These are phyloP conservation scores for Polyodon spathula DNA, from an alignment of 2,113 vertebrate species.

Conservation along the genomic window DNA sequence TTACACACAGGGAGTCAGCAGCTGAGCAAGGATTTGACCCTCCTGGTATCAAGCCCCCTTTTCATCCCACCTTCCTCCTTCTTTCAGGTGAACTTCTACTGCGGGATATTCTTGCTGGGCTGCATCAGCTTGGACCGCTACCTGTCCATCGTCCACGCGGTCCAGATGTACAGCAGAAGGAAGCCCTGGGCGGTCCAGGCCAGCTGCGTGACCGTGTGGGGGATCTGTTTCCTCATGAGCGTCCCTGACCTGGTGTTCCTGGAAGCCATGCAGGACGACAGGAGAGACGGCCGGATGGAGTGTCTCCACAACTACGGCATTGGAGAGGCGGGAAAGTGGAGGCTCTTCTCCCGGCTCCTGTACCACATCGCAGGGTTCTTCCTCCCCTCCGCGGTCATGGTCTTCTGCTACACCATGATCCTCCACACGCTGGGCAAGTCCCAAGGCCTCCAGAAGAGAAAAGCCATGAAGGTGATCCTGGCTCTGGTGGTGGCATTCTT, in stretches of 20 bases:
- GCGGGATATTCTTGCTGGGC: conserved; percentile 73
- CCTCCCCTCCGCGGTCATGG: conserved; percentile 57
- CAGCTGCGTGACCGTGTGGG: conserved; percentile 64
- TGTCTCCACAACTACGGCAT: conserved; percentile 43
- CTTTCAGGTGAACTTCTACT: conserved; percentile 71
- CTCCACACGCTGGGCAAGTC: conserved; percentile 49
- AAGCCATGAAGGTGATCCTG: conserved; percentile 63
- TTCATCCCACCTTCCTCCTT: background rate
- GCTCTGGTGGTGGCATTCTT: conserved; percentile 68
- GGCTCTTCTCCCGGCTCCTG: conserved; percentile 33
- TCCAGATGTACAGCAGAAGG: conserved; percentile 69
- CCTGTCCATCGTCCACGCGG: conserved; percentile 72
- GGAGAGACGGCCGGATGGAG: conserved; percentile 27
- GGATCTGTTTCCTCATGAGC: conserved; percentile 59
- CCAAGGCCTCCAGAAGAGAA: conserved; percentile 58
- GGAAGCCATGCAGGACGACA: background rate
- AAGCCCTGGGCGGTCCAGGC: conserved; percentile 36
- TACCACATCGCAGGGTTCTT: conserved; percentile 64
- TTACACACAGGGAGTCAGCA: no score
- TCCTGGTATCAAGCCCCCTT: background rate
- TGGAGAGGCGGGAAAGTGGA: conserved; percentile 15
- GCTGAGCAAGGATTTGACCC: no score
- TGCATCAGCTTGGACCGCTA: conserved; percentile 84
- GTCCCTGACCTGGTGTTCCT: conserved; percentile 66
- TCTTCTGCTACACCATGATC: conserved; percentile 69